Evolutionary conservation across 2,113 vertebrate genomes (phyloP).

Genomic region (Hyaena hyaena): DNA sequence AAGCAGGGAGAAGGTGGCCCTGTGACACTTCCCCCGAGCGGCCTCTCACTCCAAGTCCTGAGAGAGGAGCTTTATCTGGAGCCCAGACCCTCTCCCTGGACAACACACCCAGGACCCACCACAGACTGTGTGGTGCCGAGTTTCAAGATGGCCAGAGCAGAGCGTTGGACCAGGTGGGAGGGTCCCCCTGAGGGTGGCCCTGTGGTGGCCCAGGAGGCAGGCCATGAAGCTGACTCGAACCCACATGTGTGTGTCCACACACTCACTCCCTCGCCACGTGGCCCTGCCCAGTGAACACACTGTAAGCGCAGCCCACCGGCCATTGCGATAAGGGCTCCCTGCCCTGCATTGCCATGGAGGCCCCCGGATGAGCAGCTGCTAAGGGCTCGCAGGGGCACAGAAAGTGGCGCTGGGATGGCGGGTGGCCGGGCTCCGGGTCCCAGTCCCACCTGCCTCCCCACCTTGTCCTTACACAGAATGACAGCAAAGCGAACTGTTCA

Average conservation of each 20-base stretch:
- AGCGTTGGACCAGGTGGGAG: neutral
- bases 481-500: neutral
- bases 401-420: neutral
- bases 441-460: neutral
- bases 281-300: neutral
- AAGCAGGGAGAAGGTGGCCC: neutral
- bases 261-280: neutral
- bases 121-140: neutral
- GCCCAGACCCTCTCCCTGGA: neutral
- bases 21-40: neutral
- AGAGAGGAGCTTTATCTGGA: neutral
- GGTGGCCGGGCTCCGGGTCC: neutral
- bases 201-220: neutral
- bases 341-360: neutral
- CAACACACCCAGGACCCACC: neutral
- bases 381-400: neutral
- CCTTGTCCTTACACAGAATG: neutral
- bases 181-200: neutral
- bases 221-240: neutral
- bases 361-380: too few species aligned
- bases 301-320: neutral
- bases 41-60: neutral
- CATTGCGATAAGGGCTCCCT: neutral
- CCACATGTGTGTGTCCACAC: accelerated
- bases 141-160: neutral